Base-by-base conservation (phyloP, 2,888 invertebrate genomes). In the Drosophila siamana region DNA sequence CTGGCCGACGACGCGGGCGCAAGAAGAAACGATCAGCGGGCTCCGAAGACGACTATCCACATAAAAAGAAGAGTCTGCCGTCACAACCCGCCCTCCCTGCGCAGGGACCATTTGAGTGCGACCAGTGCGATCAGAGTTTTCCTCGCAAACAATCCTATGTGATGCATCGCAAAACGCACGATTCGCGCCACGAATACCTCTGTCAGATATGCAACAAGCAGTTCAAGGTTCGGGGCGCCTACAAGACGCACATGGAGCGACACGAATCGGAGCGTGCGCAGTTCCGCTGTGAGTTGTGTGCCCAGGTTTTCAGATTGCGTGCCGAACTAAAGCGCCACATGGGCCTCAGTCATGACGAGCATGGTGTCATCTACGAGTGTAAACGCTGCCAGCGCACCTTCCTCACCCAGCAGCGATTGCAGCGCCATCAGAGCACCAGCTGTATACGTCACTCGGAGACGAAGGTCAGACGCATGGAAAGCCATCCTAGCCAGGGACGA, bases 91-190 rank as follows among this genome's bases (percentile, higher is more conserved):
- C 51, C 6, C 55, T 52, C 16, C 64, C 54, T 7, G 33, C 79
- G 19, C 67, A 82, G 40, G 68, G 77, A 4, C 55, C 52, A 1
- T 81, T 81, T 2, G 84, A 83, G 40, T 91, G 91, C 46, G 85
- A 87, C 33, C 82, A 93, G 65, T 94, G 94, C 78, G 89, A 92
- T 54, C 92, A 93, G 70, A 87, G 92, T 36, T 93, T 94, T 75
- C 90, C 92, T 1, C 93, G 93, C 57, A 92, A 93, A 44, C 92
- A 93, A 48, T 93, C 92, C 44, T 89, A 94, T 22, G 92, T 93
- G 43, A 90, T 93, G 69, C 94, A 94, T 72, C 91, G 92, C 54
- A 93, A 93, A 60, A 91, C 91, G 8, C 94, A 94, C 70, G 89
- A 83, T 4, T 91, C 87, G 7, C 88, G 91, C 33, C 90, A 90